Base-by-base conservation (phyloP, 2,888 invertebrate species). In the Plagodis pulveraria region DNA sequence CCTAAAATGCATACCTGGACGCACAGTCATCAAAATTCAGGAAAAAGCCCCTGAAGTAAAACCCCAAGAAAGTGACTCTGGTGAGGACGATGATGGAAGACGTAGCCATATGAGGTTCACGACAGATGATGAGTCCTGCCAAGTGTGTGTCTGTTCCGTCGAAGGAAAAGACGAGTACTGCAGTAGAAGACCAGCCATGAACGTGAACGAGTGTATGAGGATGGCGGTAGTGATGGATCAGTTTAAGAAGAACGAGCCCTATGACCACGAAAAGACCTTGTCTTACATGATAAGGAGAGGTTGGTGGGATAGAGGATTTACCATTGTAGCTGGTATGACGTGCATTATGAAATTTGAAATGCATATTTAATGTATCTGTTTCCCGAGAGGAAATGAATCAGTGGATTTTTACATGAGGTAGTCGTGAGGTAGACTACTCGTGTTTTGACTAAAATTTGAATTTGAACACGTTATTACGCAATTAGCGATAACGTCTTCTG, bases 201-300 rank as follows among this genome's bases (percentile, higher is more conserved):
- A 82, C 48, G 70, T 88, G 0, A 91, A 91, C 50, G 91, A 91
- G 63, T 92, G 91, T 50, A 59, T 91, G 4, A 63, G 78, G 49
- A 69, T 88, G 67, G 69, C 70, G 0, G 51, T 46, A 0, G 8
- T 83, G 0, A 73, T 62, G 43, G 67, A 78, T 0, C 54, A 72
- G 0, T 75, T 75, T 2, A 41, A 75, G 0, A 70, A 42, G 5
- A 75, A 76, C 38, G 7, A 72, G 2, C 85, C 87, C 0, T 89
- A 59, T 43, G 77, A 83, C 0, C 84, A 84, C 51, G 71, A 77
- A 7, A 80, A 71, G 36, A 70, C 62, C 11, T 63, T 89, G n/a
- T 50, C 84, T 0, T 59, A 59, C 40, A 77, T 83, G 67, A 81
- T 88, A 0, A 76, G 89, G 59, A 70, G 88, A 88, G 88, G 88